A percentile compares a stretch with the other conserved stretches of the same genome.
phyloP scores from a whole-genome alignment of 2,797 vertebrate species.

The Vireo griseus region DNA sequence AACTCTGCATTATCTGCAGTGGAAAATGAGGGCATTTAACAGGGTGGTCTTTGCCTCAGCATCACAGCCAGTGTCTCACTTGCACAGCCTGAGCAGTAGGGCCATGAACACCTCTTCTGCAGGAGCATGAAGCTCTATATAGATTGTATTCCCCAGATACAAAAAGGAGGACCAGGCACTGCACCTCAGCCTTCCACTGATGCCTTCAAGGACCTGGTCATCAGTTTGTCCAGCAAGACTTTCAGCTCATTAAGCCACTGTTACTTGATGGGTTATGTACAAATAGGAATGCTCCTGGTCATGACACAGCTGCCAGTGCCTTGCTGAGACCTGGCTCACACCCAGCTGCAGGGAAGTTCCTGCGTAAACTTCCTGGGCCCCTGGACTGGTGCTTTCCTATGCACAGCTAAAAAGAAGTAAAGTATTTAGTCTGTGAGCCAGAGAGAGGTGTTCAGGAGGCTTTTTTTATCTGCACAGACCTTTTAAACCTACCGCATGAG shows the following conservation, averaged over 20 bases:
- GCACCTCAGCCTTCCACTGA: not conserved
- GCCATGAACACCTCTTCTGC: not conserved
- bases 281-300: not conserved
- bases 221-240: not conserved
- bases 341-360: not conserved
- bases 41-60: not conserved
- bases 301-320: rapidly evolving
- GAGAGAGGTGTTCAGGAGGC: not conserved
- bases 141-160: not conserved
- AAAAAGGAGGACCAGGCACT: too few species aligned
- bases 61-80: not conserved
- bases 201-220: not conserved
- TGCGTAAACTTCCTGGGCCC: not conserved
- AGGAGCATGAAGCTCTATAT: rapidly evolving
- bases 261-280: not conserved
- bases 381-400: not conserved
- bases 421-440: not conserved
- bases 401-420: not conserved
- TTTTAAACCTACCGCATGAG: not conserved
- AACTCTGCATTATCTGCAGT: rapidly evolving
- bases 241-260: not conserved
- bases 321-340: not conserved
- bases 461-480: not conserved
- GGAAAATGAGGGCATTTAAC: not conserved
- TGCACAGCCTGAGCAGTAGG: not conserved